A percentile compares a stretch with the other conserved stretches of the same genome.
Conservation (phyloP, 2,797 vertebrate genomes). For the Pseudochromis fuscus region DNA sequence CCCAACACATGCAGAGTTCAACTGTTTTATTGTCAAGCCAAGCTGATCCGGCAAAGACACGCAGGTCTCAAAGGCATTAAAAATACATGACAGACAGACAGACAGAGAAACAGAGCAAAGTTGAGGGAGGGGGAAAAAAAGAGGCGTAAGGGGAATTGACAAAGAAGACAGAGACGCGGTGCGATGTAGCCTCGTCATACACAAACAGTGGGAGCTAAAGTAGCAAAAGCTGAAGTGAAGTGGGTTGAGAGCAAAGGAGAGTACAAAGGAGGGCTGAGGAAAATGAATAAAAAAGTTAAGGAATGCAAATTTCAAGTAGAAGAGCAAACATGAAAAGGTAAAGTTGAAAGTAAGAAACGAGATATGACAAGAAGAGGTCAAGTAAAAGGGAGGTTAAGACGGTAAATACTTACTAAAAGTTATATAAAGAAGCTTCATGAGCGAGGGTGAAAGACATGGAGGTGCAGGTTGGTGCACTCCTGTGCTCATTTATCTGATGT, state of each 20-base stretch:
- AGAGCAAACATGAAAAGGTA: neutral
- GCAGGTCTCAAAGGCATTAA: slow-evolving; percentile 63
- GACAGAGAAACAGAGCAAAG: slow-evolving; percentile 56
- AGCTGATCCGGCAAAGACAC: slow-evolving; percentile 46
- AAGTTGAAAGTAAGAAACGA: neutral
- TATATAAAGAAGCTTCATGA: neutral
- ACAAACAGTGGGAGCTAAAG: slow-evolving; percentile 42
- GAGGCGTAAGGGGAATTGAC: slow-evolving; percentile 50
- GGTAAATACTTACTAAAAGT: neutral
- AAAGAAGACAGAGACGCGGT: slow-evolving; percentile 33
- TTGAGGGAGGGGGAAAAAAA: slow-evolving; percentile 38
- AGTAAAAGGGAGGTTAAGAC: neutral
- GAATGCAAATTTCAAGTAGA: slow-evolving; percentile 15
- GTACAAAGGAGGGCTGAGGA: neutral
- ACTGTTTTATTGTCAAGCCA: slow-evolving; percentile 57
- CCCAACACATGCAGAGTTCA: slow-evolving; percentile 33
- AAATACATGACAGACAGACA: slow-evolving; percentile 62
- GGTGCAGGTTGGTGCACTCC: neutral
- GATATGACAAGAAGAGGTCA: slow-evolving; percentile 8
- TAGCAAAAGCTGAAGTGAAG: slow-evolving; percentile 13
- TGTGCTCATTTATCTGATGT: slow-evolving; percentile 20
- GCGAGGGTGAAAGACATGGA: neutral
- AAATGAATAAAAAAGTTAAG: neutral
- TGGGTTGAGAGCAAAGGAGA: neutral
- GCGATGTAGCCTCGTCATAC: slow-evolving; percentile 18